Conservation (phyloP, 1,140 invertebrate genomes). For the Caenorhabditis latens region DNA sequence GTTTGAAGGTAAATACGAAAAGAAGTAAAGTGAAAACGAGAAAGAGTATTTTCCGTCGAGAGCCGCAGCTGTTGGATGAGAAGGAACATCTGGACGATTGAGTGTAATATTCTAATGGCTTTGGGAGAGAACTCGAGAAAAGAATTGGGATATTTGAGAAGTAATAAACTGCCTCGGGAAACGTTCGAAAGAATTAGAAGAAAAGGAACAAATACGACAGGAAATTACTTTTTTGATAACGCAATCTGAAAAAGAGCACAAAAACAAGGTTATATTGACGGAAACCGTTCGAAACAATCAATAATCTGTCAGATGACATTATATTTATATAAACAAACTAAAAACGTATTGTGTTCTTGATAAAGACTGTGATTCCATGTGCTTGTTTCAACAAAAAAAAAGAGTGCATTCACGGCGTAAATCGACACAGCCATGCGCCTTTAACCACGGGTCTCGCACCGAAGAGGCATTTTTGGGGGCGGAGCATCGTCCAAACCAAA, state of each 20-base stretch:
- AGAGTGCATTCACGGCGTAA: not conserved
- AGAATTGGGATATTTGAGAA: not conserved
- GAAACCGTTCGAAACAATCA: not conserved
- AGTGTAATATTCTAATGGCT: slow-evolving; percentile 54
- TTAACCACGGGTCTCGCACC: slow-evolving; percentile 21
- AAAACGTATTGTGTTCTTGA: not conserved
- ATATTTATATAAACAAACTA: not conserved
- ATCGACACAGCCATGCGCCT: slow-evolving; percentile 3
- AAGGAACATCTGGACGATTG: slow-evolving; percentile 31
- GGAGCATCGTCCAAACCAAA: not conserved
- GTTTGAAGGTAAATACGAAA: not conserved
- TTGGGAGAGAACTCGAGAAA: not conserved
- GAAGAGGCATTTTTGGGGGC: slow-evolving; percentile 2
- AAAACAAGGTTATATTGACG: too few species aligned
- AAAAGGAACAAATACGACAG: not conserved
- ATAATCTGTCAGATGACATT: slow-evolving; percentile 5
- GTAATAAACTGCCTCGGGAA: not conserved
- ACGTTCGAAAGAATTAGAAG: not conserved
- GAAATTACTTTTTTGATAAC: not conserved
- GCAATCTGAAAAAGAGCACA: too few species aligned
- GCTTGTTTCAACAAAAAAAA: not conserved
- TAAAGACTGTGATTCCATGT: not conserved
- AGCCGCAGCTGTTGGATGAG: not conserved
- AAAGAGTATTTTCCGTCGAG: not conserved
- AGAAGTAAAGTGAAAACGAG: slow-evolving; percentile 48